phyloP scores from a whole-genome alignment of 1,140 invertebrate species.

The Sitobion miscanthi region DNA sequence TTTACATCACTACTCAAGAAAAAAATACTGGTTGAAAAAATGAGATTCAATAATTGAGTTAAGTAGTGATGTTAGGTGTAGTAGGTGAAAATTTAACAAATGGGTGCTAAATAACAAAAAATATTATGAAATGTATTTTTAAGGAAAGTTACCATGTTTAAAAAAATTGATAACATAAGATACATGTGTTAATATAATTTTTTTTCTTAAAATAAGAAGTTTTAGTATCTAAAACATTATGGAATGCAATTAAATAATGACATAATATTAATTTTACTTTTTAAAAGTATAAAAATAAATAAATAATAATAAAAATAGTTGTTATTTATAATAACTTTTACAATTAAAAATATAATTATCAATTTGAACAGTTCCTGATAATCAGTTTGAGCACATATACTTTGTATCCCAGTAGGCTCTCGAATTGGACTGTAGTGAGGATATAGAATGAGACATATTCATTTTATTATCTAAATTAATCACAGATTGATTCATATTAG shows the following conservation, averaged over 20 bases:
- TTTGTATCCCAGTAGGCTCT: slow-evolving; percentile 18
- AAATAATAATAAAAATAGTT: slow-evolving; percentile 24
- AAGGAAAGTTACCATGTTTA: not conserved
- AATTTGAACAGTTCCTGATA: not conserved
- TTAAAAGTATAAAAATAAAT: slow-evolving; percentile 28
- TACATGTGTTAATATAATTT: not conserved
- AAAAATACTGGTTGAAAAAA: not conserved
- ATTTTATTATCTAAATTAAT: slow-evolving; percentile 45
- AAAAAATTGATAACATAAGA: not conserved
- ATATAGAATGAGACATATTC: slow-evolving; percentile 42
- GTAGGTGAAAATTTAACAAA: not conserved
- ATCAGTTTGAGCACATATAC: slow-evolving; percentile 21
- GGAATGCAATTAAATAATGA: not conserved
- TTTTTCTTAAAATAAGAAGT: not conserved
- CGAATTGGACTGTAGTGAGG: not conserved
- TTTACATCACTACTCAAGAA: not conserved
- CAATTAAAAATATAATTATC: slow-evolving; percentile 22
- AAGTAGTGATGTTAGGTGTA: not conserved
- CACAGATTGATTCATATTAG: slow-evolving; percentile 33
- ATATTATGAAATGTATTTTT: not conserved
- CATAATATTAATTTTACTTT: slow-evolving; percentile 9
- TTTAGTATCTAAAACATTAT: not conserved
- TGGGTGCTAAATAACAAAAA: slow-evolving; percentile 1
- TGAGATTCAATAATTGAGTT: slow-evolving; percentile 10
- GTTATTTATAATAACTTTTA: slow-evolving; percentile 1